A percentile compares a stretch with the other conserved stretches of the same genome.
Evolutionary conservation across 1,140 invertebrate genomes (phyloP).

Genomic region (Brachionus rubens): DNA sequence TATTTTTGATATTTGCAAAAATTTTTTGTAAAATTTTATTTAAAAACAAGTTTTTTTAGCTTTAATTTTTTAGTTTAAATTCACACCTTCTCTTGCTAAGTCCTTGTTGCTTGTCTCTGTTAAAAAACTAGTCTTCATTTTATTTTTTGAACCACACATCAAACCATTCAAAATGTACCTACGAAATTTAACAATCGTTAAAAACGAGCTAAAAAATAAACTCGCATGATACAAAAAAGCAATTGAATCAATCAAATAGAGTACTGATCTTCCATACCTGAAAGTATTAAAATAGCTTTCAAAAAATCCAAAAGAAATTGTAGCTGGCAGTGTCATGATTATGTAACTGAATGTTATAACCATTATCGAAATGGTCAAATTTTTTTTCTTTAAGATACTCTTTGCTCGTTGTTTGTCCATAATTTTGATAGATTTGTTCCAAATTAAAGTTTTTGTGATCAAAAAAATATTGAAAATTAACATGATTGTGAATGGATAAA

Average conservation of each 20-base stretch:
- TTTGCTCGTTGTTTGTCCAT: not conserved
- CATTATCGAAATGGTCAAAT: not conserved
- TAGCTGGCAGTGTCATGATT: not conserved
- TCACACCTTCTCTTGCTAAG: too few species aligned
- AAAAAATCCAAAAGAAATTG: not conserved
- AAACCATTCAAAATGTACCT: too few species aligned
- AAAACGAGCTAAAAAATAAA: not conserved
- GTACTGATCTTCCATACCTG: too few species aligned
- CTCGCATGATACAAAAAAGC: not conserved
- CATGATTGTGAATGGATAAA: not conserved
- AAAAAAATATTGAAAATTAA: not conserved
- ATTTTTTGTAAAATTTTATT: too few species aligned
- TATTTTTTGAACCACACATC: too few species aligned
- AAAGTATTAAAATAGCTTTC: not conserved
- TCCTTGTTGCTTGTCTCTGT: too few species aligned
- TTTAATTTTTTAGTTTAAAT: too few species aligned
- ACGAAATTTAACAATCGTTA: not conserved
- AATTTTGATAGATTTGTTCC: not conserved
- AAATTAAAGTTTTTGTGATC: not conserved
- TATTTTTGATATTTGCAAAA: too few species aligned
- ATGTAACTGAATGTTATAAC: not conserved
- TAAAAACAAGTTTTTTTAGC: too few species aligned
- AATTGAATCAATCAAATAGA: not conserved
- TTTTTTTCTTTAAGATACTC: not conserved
- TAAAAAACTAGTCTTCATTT: too few species aligned